These are phyloP conservation scores for Cygnus atratus DNA, from an alignment of 2,113 vertebrate species.

Conservation along the genomic window DNA sequence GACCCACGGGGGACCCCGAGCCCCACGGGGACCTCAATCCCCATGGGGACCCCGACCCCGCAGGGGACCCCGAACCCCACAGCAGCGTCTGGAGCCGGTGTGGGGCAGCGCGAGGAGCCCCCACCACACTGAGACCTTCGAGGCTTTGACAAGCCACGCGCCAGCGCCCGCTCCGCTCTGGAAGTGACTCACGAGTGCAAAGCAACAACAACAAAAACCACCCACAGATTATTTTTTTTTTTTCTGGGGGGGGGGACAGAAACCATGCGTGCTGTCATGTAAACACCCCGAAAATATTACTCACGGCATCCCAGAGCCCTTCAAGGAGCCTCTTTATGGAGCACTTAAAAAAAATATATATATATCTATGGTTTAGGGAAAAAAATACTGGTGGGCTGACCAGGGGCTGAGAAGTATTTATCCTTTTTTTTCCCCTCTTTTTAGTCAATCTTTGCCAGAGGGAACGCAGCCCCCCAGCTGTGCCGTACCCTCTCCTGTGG, in stretches of 20 bases:
- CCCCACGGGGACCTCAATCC: background rate
- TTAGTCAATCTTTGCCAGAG: background rate
- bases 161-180: conserved; percentile 55
- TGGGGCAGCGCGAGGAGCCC: background rate
- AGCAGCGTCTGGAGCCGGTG: rapidly evolving
- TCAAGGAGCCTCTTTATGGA: background rate
- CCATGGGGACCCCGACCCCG: background rate
- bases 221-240: background rate
- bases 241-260: background rate
- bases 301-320: conserved; percentile 36
- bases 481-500: background rate
- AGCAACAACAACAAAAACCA: conserved; percentile 63
- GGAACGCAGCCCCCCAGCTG: background rate
- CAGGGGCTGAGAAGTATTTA: background rate
- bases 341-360: background rate
- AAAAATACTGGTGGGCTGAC: background rate
- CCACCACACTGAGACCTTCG: background rate
- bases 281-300: conserved; percentile 53
- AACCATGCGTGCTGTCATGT: conserved; percentile 9
- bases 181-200: conserved; percentile 66
- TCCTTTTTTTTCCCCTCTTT: background rate
- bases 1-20: background rate
- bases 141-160: conserved; percentile 32
- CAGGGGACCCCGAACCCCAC: background rate
- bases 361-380: background rate